A percentile compares a stretch with the other conserved stretches of the same genome.
These are phyloP conservation scores for Panurus biarmicus DNA, from an alignment of 2,113 vertebrate species.

Conservation along the genomic window DNA sequence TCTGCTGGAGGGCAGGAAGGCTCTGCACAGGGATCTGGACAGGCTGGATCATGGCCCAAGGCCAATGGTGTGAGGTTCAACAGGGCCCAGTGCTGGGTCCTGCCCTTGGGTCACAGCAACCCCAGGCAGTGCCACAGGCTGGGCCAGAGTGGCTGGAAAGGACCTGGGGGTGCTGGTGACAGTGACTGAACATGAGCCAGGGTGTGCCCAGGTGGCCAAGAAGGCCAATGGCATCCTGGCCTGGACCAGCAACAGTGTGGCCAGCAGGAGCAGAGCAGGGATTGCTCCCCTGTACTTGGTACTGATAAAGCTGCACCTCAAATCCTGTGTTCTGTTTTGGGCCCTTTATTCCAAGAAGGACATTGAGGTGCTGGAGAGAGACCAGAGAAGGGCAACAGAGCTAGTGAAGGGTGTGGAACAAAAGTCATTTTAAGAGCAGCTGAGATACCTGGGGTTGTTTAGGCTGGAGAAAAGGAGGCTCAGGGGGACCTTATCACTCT, in stretches of 20 bases:
- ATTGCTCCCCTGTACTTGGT: fast-evolving
- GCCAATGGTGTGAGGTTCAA: neutral
- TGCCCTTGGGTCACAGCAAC: neutral
- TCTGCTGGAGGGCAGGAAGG: neutral
- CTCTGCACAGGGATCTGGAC: neutral
- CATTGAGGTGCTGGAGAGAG: fast-evolving
- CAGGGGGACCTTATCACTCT: neutral
- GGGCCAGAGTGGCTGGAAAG: neutral
- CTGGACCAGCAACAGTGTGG: neutral
- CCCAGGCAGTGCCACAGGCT: neutral
- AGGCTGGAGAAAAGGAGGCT: neutral
- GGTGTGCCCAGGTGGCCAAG: neutral
- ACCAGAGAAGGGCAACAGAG: neutral
- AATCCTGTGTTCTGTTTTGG: neutral
- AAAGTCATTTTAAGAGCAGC: fast-evolving
- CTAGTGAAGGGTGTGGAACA: neutral
- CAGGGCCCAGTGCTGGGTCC: fast-evolving
- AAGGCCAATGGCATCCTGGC: neutral
- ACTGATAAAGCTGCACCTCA: neutral
- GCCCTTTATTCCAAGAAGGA: neutral
- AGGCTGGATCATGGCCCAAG: neutral
- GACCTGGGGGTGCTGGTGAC: neutral
- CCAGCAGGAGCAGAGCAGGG: neutral
- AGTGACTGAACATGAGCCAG: neutral
- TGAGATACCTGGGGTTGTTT: neutral